These are phyloP conservation scores for Holothuria glaberrima DNA, from an alignment of 35 echinoderm and acorn worm species.

Conservation along the genomic window DNA sequence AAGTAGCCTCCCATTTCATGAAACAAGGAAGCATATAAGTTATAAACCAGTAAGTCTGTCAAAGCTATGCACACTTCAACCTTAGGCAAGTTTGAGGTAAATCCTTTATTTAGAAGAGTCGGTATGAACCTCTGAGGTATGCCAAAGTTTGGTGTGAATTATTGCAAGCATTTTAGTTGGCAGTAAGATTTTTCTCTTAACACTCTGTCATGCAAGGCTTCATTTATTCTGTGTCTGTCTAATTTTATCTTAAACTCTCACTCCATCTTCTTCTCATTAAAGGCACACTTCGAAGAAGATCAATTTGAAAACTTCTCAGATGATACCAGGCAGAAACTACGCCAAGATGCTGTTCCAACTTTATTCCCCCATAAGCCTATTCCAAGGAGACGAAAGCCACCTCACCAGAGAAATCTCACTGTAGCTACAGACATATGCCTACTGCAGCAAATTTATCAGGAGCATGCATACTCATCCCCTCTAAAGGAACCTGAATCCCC, in stretches of 20 bases:
- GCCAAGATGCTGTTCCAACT: background rate
- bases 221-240: too few species aligned
- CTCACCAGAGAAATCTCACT: background rate
- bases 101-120: too few species aligned
- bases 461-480: constrained; percentile 4
- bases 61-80: too few species aligned
- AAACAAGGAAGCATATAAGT: too few species aligned
- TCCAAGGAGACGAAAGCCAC: background rate
- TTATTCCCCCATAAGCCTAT: background rate
- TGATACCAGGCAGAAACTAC: constrained; percentile 10
- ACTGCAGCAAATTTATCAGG: constrained; percentile 15
- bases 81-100: too few species aligned
- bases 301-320: background rate
- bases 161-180: too few species aligned
- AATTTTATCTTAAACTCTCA: background rate
- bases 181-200: too few species aligned
- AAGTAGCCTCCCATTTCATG: too few species aligned
- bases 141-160: too few species aligned
- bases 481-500: background rate
- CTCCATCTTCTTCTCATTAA: background rate
- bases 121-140: too few species aligned
- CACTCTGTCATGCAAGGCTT: too few species aligned
- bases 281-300: background rate
- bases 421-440: background rate
- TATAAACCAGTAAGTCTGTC: too few species aligned